A percentile compares a stretch with the other conserved stretches of the same genome.
Conservation (phyloP, 2,888 invertebrate genomes). For the Lamellibrachia satsuma region DNA sequence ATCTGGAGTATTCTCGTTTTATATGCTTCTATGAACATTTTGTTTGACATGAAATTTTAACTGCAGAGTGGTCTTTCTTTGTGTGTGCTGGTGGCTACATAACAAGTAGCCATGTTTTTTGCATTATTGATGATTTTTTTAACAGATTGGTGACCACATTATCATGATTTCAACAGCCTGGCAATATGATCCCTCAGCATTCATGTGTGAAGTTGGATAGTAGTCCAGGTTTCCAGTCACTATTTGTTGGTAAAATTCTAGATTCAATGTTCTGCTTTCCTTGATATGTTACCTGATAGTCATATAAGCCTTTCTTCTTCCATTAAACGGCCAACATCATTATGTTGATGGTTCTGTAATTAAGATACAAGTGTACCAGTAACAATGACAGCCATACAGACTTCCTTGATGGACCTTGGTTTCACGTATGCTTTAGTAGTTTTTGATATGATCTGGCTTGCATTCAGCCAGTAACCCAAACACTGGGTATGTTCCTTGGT, state of each 20-base stretch:
- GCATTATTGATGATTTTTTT: neutral
- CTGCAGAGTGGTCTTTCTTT: neutral
- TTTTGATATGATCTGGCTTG: neutral
- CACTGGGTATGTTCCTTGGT: neutral
- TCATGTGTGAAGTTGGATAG: neutral
- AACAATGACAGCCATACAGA: neutral
- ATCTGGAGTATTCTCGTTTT: neutral
- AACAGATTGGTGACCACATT: neutral
- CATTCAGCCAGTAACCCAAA: slow-evolving; percentile 4
- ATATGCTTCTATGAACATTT: no score
- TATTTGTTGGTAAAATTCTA: neutral
- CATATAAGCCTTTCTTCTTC: no score
- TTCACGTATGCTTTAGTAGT: neutral
- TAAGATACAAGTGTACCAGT: neutral
- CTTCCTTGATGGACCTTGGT: neutral
- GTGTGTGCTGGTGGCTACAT: neutral
- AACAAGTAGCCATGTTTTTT: neutral
- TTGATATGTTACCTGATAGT: neutral
- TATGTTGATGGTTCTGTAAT: no score
- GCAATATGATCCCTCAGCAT: neutral
- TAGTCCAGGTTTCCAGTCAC: neutral
- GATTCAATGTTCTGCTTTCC: neutral
- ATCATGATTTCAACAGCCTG: neutral
- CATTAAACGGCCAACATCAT: no score
- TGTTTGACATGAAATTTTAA: neutral